These are phyloP conservation scores for Progne subis DNA, from an alignment of 2,113 vertebrate genomes.

Conservation along the genomic window DNA sequence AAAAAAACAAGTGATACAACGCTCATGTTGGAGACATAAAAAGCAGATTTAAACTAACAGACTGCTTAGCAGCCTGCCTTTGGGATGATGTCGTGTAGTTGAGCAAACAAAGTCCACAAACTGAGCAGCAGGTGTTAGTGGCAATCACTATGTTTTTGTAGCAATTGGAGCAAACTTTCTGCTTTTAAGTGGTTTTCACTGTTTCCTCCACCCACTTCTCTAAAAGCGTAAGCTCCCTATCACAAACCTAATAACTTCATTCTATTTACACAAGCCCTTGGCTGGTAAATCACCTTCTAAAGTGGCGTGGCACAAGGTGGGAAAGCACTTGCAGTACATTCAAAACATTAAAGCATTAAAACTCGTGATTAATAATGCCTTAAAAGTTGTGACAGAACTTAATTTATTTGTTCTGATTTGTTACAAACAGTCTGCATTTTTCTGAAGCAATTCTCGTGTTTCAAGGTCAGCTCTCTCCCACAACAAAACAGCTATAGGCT, in stretches of 20 bases:
- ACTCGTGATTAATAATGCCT: background rate
- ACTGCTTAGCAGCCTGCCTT: constrained; percentile 33
- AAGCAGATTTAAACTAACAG: background rate
- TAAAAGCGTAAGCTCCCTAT: background rate
- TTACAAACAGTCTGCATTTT: background rate
- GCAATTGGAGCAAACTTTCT: constrained; percentile 9
- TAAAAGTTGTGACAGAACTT: background rate
- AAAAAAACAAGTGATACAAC: background rate
- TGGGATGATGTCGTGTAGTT: constrained; percentile 9
- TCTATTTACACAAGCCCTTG: background rate
- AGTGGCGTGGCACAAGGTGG: background rate
- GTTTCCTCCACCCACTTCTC: constrained; percentile 37
- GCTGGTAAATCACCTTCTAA: background rate
- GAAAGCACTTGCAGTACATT: background rate
- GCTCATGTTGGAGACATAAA: constrained; percentile 27
- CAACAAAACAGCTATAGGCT: background rate
- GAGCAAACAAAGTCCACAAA: constrained; percentile 29
- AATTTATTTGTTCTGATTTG: constrained; percentile 13
- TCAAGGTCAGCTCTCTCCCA: background rate
- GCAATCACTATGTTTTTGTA: constrained; percentile 35
- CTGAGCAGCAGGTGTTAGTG: constrained; percentile 50
- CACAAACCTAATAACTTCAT: background rate
- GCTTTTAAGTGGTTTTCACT: constrained; percentile 42
- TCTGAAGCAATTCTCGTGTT: background rate
- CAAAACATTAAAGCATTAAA: constrained; percentile 10